These are phyloP conservation scores for Platyrinchus mystaceus DNA, from an alignment of 2,797 vertebrate species.

Conservation along the genomic window DNA sequence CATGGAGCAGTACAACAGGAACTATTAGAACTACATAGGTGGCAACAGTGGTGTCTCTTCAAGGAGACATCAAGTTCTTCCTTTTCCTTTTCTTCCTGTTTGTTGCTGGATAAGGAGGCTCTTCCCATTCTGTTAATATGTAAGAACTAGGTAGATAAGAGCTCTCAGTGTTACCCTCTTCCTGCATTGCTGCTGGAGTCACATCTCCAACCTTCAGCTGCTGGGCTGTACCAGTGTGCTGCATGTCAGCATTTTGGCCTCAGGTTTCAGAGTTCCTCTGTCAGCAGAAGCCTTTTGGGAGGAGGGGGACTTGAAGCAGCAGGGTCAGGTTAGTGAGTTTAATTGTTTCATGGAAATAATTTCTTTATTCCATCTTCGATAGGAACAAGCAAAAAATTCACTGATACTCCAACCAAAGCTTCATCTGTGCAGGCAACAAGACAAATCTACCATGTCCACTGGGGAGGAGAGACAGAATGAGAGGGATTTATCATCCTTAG, in stretches of 20 bases:
- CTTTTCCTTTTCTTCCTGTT: background rate
- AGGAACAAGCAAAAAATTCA: background rate
- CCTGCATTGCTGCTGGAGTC: background rate
- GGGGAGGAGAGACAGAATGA: slow-evolving; percentile 14
- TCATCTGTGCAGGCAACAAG: background rate
- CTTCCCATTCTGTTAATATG: background rate
- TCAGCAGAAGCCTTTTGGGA: background rate
- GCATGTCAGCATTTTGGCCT: background rate
- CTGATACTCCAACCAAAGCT: background rate
- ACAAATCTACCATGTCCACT: background rate
- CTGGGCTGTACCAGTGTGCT: background rate
- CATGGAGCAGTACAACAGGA: background rate
- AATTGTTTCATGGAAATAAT: background rate
- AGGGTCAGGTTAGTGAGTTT: background rate
- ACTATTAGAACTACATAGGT: background rate
- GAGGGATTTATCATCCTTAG: slow-evolving; percentile 32
- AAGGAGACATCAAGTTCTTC: background rate
- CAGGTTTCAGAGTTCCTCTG: background rate
- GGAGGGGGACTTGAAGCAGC: background rate
- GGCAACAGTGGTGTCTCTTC: background rate
- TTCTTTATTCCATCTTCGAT: background rate
- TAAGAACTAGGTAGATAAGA: background rate
- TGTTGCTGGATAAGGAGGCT: background rate
- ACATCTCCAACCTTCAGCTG: background rate
- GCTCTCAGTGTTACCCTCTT: background rate